Percentiles rank a stretch among this genome's conserved stretches.
Conservation (phyloP, 2,113 vertebrate species). For the Mobula birostris region DNA sequence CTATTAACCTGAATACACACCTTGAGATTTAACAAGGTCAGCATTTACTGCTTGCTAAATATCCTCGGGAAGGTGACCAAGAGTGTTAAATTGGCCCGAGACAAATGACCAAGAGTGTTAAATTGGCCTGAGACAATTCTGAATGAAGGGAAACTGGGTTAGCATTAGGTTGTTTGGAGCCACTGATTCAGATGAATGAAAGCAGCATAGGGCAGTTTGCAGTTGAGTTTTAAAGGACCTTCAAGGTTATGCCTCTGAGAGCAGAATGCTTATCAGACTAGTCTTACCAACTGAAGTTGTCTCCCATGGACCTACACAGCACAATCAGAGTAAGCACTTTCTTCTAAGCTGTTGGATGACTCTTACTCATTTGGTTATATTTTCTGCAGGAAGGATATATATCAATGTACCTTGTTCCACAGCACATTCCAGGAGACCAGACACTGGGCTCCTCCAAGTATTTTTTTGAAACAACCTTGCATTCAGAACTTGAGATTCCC, state of each 20-base stretch:
- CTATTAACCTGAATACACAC: no score
- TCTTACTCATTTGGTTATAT: background rate
- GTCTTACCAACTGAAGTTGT: background rate
- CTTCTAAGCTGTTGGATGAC: background rate
- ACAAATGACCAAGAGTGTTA: no score
- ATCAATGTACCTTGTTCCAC: background rate
- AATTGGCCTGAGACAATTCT: no score
- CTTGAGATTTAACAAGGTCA: background rate
- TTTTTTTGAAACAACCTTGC: background rate
- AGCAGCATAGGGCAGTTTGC: background rate
- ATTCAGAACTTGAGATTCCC: background rate
- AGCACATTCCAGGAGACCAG: background rate
- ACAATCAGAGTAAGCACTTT: background rate
- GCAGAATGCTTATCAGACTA: background rate
- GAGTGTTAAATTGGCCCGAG: no score
- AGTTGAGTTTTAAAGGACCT: background rate
- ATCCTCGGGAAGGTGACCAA: background rate
- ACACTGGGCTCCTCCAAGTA: background rate
- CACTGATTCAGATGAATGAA: background rate
- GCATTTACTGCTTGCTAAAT: background rate
- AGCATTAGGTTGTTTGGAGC: background rate
- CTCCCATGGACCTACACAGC: background rate
- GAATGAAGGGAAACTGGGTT: no score
- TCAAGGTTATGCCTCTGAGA: background rate
- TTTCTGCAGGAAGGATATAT: background rate